These are phyloP conservation scores for Nemopilema nomurai DNA, from an alignment of 30 jellyfish, hydroid and myxozoan species.

Conservation along the genomic window DNA sequence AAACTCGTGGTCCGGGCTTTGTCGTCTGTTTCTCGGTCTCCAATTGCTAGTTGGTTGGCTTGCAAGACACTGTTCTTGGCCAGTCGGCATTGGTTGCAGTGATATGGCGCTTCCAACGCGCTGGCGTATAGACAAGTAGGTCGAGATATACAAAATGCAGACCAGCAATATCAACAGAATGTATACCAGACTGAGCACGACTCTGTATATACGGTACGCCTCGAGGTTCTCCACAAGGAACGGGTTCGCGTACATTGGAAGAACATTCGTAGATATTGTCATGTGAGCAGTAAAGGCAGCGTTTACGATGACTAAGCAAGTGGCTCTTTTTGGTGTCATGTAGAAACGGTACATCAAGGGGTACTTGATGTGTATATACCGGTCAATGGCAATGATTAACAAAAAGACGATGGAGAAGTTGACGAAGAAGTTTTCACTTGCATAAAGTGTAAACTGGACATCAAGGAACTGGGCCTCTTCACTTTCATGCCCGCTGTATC, in stretches of 20 bases:
- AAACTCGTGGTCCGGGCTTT: constrained; percentile 46
- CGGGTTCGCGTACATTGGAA: constrained; percentile 13
- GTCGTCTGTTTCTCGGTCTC: background rate
- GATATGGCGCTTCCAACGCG: background rate
- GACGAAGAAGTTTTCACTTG: constrained; percentile 17
- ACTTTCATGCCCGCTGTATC: background rate
- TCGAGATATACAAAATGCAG: constrained; percentile 2
- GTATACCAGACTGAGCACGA: constrained; percentile 25
- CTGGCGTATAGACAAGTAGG: constrained; percentile 15
- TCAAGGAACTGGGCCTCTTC: background rate
- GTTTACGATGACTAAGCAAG: constrained; percentile 4
- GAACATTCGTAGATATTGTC: background rate
- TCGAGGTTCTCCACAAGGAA: background rate
- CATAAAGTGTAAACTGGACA: background rate
- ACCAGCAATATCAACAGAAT: background rate
- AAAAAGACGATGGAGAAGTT: constrained; percentile 25
- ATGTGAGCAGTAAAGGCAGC: constrained; percentile 18
- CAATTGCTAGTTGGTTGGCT: background rate
- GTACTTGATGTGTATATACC: constrained; percentile 49
- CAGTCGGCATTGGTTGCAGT: background rate
- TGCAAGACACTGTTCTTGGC: background rate
- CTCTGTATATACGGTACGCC: constrained; percentile 24
- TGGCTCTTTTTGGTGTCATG: constrained; percentile 51
- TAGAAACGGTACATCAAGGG: background rate
- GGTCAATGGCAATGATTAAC: constrained; percentile 43